These are phyloP conservation scores for Drosophila mayri DNA, from an alignment of 1,140 invertebrate genomes.

Conservation along the genomic window DNA sequence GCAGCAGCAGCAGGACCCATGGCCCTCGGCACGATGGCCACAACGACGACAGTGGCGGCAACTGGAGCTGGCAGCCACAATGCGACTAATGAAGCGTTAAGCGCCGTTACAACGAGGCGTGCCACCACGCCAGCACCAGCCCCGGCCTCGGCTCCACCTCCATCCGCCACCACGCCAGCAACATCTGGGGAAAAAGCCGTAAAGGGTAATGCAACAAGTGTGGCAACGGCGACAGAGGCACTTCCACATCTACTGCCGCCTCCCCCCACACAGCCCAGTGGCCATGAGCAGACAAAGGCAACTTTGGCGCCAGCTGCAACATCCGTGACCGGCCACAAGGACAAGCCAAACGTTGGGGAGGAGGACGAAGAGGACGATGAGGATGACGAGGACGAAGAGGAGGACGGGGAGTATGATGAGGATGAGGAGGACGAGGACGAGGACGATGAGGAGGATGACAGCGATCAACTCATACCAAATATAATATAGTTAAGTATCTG, in stretches of 20 bases:
- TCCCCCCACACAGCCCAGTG: conserved; percentile 18
- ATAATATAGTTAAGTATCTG: conserved; percentile 55
- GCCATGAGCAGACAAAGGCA: conserved; percentile 51
- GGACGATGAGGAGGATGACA: conserved; percentile 73
- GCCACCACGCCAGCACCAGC: conserved; percentile 29
- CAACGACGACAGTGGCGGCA: conserved; percentile 22
- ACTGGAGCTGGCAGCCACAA: conserved; percentile 58
- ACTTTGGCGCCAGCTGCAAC: conserved; percentile 25
- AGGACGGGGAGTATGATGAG: conserved; percentile 66
- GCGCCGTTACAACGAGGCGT: conserved; percentile 58
- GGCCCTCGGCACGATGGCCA: conserved; percentile 4
- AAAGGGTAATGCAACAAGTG: conserved; percentile 66
- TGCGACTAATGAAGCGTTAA: conserved; percentile 81
- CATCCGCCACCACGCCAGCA: background rate
- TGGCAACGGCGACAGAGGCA: conserved; percentile 4
- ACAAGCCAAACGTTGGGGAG: background rate
- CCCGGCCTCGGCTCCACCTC: background rate
- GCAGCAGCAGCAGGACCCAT: conserved; percentile 9
- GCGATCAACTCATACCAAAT: conserved; percentile 81
- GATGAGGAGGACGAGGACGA: conserved; percentile 65
- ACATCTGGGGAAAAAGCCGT: conserved; percentile 30
- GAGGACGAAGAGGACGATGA: conserved; percentile 50
- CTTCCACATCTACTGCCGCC: background rate
- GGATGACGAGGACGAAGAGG: conserved; percentile 60
- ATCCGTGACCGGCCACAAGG: conserved; percentile 29